Conservation (phyloP, 2,113 vertebrate species). For the human region DNA sequence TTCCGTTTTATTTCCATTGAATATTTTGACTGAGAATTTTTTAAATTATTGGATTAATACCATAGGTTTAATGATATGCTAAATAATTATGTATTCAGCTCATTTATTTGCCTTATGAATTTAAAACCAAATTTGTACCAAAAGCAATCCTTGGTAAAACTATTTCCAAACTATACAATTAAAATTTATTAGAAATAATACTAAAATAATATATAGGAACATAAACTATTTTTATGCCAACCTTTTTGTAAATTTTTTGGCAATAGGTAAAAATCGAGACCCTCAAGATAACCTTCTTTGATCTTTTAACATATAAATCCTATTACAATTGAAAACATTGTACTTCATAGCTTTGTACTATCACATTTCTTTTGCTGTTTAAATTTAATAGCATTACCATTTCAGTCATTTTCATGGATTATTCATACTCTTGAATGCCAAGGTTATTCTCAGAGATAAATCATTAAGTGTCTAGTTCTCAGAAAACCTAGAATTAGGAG, state of each 20-base stretch:
- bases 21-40: background rate
- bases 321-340: background rate
- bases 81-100: background rate
- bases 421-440: background rate
- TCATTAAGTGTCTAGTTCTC: background rate
- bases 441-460: background rate
- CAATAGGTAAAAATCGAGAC: background rate
- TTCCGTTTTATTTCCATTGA: fast-evolving
- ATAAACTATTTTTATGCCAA: background rate
- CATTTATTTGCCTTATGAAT: background rate
- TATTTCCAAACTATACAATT: background rate
- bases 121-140: background rate
- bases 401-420: background rate
- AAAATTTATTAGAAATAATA: background rate
- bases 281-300: background rate
- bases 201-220: background rate
- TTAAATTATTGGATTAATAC: background rate
- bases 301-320: background rate
- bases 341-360: background rate
- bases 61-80: background rate
- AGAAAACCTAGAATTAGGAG: background rate
- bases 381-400: background rate
- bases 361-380: background rate
- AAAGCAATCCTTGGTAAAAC: background rate
- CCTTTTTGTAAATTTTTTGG: background rate